Evolutionary conservation across 2,797 vertebrate genomes (phyloP), one percentile per base, ranked within the genome.

Genomic region (Xenentodon cancila): DNA sequence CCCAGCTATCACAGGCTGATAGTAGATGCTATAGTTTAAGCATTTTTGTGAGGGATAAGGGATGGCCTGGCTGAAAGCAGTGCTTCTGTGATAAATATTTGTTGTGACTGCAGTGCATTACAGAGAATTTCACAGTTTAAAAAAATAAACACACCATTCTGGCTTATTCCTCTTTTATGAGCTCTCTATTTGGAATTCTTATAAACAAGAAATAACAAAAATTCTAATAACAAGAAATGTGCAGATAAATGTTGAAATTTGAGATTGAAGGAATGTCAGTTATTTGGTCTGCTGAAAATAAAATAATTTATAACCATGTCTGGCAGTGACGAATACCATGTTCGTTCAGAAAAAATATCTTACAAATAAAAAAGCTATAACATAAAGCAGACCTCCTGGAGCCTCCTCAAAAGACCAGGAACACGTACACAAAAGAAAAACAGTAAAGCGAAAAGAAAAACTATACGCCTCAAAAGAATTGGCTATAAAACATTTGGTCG

Each of bases 261-360:
- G 53, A 80, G 30, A 27, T 64, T 49, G 63, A 53, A 84, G 85
- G 88, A 91, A 90, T 90, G 88, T 78, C 59, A 88, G 80, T 84
- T 84, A 88, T 92, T 91, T 90, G 88, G 87, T 87, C 75, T 71
- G 72, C 64, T 74, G 76, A 80, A 73, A 75, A 75, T 45, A 70
- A 79, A 82, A 82, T 84, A 81, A 56, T 68, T 79, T 69, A 68
- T 73, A 75, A 70, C 59, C 0, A 21, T 8, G 64, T 68, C 79
- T 82, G 83, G 77, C 67, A 66, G 60, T 43, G 60, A 77, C 19
- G 54, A 25, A 55, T 32, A 73, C 64, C 69, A 71, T 57, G 56
- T 68, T 61, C 61, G 37, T 59, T 62, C 17, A 67, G 47, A 68
- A 68, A 64, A 63, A 56, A 59, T 47, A 4, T 61, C 43, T 5